These are phyloP conservation scores for Onychomys arenicola DNA, from an alignment of 2,797 vertebrate genomes.

Conservation along the genomic window DNA sequence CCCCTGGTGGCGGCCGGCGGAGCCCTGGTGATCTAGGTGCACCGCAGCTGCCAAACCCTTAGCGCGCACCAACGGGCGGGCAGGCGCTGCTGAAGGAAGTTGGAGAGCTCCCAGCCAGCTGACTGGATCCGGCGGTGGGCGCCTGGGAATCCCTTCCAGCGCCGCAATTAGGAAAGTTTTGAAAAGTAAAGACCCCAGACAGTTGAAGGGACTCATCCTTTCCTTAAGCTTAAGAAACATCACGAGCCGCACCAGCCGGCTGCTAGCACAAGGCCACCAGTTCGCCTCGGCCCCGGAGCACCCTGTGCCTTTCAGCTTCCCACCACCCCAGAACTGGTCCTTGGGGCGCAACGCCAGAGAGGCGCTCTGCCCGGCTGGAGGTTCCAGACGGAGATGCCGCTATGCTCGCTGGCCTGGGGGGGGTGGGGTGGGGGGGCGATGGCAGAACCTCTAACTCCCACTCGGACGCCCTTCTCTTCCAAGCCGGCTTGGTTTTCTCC, in stretches of 20 bases:
- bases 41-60: background rate
- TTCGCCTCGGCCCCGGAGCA: background rate
- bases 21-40: background rate
- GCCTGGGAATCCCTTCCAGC: constrained; percentile 44
- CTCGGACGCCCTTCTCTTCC: background rate
- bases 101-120: constrained; percentile 79
- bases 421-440: background rate
- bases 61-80: constrained; percentile 24
- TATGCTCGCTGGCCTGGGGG: background rate
- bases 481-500: constrained; percentile 52
- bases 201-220: background rate
- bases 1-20: background rate
- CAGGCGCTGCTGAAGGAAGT: constrained; percentile 77
- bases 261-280: constrained; percentile 2
- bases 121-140: constrained; percentile 45
- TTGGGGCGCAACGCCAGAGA: background rate
- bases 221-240: background rate
- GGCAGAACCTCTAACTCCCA: background rate
- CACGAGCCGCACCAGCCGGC: background rate
- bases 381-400: background rate
- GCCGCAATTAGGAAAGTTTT: constrained; percentile 71
- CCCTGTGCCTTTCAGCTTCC: constrained; percentile 2
- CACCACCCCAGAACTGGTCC: background rate
- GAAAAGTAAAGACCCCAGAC: constrained; percentile 58
- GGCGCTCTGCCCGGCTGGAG: background rate